Conservation (phyloP, 2,113 vertebrate genomes). For the Urocitellus parryii region DNA sequence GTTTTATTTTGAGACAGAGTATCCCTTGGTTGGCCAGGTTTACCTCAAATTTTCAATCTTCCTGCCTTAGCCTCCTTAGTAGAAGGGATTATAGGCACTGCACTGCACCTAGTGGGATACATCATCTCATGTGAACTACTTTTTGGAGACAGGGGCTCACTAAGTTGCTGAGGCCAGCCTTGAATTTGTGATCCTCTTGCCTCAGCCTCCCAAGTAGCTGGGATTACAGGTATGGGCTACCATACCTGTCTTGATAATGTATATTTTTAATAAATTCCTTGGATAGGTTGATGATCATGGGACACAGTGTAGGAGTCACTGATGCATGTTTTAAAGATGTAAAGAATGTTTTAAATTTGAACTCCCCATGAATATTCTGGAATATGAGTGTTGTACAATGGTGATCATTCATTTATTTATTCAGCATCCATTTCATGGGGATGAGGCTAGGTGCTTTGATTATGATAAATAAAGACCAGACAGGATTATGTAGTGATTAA, state of each 20-base stretch:
- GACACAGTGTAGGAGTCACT: not conserved
- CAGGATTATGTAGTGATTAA: not conserved
- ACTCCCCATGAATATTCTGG: not conserved
- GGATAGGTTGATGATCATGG: too few relatives aligned
- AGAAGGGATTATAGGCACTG: not conserved
- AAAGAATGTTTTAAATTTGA: slow-evolving; percentile 25
- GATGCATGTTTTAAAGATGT: slow-evolving; percentile 16
- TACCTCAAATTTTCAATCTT: not conserved
- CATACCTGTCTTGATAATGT: too few relatives aligned
- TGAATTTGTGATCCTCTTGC: too few relatives aligned
- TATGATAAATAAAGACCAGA: not conserved
- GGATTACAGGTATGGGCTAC: too few relatives aligned
- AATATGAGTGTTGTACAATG: not conserved
- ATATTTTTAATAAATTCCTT: too few relatives aligned
- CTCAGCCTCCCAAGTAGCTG: too few relatives aligned
- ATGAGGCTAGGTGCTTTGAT: not conserved
- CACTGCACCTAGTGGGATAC: not conserved
- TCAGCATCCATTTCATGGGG: not conserved
- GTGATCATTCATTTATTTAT: not conserved
- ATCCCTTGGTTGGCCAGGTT: not conserved
- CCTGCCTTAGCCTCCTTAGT: not conserved
- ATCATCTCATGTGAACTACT: not conserved
- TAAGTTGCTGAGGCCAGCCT: too few relatives aligned
- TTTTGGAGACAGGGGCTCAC: too few relatives aligned
- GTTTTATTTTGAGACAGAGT: not conserved